A percentile compares a stretch with the other conserved stretches of the same genome.
phyloP scores from a whole-genome alignment of 2,113 vertebrate genomes.

The Microcebus ravelobensis region DNA sequence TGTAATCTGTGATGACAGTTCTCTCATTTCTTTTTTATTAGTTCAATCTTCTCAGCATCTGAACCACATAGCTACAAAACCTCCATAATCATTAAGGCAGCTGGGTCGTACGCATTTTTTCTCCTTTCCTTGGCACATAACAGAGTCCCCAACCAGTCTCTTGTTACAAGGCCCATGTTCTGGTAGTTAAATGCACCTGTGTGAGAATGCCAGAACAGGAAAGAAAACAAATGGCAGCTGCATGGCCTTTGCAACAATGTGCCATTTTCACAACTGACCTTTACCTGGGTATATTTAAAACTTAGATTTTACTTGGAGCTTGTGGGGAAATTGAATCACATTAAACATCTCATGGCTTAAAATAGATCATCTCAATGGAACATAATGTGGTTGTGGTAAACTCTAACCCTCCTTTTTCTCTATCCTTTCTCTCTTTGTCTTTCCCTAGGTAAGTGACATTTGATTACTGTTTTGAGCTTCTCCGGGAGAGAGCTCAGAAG shows the following conservation, averaged over 20 bases:
- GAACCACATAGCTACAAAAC: constrained; percentile 79
- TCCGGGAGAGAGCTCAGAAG: constrained; percentile 56
- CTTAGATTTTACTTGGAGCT: constrained; percentile 52
- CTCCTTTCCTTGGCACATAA: constrained; percentile 74
- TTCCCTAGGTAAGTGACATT: constrained; percentile 86
- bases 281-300: constrained; percentile 73
- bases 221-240: constrained; percentile 27
- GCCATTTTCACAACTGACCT: constrained; percentile 72
- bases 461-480: constrained; percentile 78
- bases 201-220: neutral
- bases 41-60: constrained; percentile 86
- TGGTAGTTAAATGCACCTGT: constrained; percentile 9
- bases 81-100: constrained; percentile 81
- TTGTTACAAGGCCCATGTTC: constrained; percentile 5
- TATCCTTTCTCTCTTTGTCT: constrained; percentile 40
- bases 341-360: constrained; percentile 68
- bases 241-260: constrained; percentile 57
- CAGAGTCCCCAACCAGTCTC: constrained; percentile 55
- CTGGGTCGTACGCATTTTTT: constrained; percentile 61
- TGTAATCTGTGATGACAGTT: constrained; percentile 86
- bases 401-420: constrained; percentile 66
- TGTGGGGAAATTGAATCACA: constrained; percentile 49
- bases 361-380: constrained; percentile 5
- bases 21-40: constrained; percentile 88
- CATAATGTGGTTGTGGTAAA: constrained; percentile 51